A percentile compares a stretch with the other conserved stretches of the same genome.
These are phyloP conservation scores for Morpho achilles DNA, from an alignment of 2,888 invertebrate species.

Conservation along the genomic window DNA sequence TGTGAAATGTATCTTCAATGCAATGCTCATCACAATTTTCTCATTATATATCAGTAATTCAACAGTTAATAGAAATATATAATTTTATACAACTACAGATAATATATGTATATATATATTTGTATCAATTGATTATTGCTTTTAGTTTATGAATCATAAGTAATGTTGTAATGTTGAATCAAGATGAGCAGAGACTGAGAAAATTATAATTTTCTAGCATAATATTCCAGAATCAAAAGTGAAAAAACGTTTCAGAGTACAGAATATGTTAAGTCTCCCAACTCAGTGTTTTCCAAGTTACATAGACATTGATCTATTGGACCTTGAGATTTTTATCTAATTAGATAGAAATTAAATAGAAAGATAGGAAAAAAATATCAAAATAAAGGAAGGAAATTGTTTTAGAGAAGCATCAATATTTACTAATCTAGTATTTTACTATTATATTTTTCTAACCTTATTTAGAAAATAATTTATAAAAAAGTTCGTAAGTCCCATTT, in stretches of 20 bases:
- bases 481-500: constrained; percentile 2
- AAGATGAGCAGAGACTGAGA: constrained; percentile 63
- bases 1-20: constrained; percentile 66
- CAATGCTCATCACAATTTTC: constrained; percentile 65
- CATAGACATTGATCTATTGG: background rate
- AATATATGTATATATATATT: constrained; percentile 20
- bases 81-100: constrained; percentile 29
- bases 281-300: background rate
- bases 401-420: background rate
- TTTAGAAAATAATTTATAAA: constrained; percentile 1
- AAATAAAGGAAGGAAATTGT: background rate
- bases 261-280: constrained; percentile 26
- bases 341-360: background rate
- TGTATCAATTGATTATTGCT: constrained; percentile 30
- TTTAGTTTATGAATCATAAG: constrained; percentile 27
- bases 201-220: constrained; percentile 34
- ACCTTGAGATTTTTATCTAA: background rate
- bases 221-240: constrained; percentile 30
- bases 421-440: constrained; percentile 7
- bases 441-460: constrained; percentile 8
- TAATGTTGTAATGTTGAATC: constrained; percentile 39
- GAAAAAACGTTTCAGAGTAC: constrained; percentile 53
- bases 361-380: background rate
- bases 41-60: constrained; percentile 26
- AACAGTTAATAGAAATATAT: constrained; percentile 32